Conservation (phyloP, 2,113 vertebrate species). For the Varanus komodoensis region DNA sequence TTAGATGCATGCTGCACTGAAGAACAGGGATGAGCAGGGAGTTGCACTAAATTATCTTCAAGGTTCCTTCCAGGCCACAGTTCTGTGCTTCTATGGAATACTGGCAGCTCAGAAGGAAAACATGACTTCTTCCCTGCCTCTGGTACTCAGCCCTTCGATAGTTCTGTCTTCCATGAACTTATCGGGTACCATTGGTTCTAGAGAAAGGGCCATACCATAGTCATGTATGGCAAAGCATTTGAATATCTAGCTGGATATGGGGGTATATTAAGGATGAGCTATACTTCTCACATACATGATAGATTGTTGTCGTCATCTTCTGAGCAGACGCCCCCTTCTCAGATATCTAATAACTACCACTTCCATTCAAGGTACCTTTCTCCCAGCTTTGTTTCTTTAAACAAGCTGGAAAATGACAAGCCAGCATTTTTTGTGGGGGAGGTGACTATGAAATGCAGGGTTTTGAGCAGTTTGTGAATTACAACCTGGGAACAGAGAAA, state of each 20-base stretch:
- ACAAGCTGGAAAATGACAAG: not conserved
- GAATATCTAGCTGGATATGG: not conserved
- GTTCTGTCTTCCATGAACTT: too few species aligned
- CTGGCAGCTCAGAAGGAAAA: not conserved
- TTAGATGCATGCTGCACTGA: not conserved
- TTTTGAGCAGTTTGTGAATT: not conserved
- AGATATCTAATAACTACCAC: not conserved
- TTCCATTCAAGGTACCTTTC: not conserved
- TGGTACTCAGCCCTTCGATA: not conserved
- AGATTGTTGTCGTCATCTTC: not conserved
- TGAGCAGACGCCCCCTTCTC: not conserved
- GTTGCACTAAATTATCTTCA: not conserved
- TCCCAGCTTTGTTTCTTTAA: not conserved
- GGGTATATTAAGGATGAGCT: not conserved
- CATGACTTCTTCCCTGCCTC: not conserved
- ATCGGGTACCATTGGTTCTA: not conserved
- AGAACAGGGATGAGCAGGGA: not conserved
- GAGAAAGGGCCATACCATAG: not conserved
- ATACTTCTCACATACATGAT: not conserved
- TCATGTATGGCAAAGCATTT: not conserved
- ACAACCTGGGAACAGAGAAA: not conserved
- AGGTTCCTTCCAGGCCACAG: not conserved
- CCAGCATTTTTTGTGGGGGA: too few species aligned
- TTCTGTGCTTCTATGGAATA: not conserved
- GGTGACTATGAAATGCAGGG: not conserved